These are phyloP conservation scores for Falco naumanni DNA, from an alignment of 2,797 vertebrate genomes.

Conservation along the genomic window DNA sequence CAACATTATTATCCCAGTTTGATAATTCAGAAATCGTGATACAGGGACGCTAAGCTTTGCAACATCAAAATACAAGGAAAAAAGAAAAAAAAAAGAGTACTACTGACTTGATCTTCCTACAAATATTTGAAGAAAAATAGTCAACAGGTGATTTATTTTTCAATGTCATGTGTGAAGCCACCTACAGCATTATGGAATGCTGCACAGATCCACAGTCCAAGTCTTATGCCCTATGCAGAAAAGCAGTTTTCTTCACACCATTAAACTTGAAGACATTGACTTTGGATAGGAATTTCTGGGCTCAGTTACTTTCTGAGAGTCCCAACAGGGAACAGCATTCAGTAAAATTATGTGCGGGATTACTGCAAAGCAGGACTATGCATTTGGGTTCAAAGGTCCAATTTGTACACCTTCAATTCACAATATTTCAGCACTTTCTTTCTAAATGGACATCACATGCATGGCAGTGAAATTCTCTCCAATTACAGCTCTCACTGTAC, in stretches of 20 bases:
- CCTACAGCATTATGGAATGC: background rate
- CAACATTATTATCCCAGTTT: background rate
- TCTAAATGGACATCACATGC: background rate
- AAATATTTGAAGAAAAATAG: background rate
- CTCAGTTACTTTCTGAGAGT: background rate
- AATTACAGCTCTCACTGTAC: background rate
- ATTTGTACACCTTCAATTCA: background rate
- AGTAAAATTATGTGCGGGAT: background rate
- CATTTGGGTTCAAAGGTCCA: background rate
- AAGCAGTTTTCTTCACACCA: background rate
- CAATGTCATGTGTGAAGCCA: background rate
- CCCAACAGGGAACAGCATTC: background rate
- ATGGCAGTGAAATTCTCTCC: background rate
- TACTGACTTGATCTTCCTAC: background rate
- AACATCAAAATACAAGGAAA: background rate
- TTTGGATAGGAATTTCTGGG: background rate
- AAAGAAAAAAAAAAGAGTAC: background rate
- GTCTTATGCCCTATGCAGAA: background rate
- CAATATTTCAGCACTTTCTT: background rate
- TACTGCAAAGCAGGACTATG: background rate
- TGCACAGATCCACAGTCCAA: background rate
- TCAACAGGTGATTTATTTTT: background rate
- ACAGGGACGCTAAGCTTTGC: background rate
- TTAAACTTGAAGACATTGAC: background rate
- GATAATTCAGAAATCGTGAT: background rate